Evolutionary conservation across 2,797 vertebrate genomes (phyloP), one percentile per base, ranked within the genome.

Genomic region (Eremophila alpestris): DNA sequence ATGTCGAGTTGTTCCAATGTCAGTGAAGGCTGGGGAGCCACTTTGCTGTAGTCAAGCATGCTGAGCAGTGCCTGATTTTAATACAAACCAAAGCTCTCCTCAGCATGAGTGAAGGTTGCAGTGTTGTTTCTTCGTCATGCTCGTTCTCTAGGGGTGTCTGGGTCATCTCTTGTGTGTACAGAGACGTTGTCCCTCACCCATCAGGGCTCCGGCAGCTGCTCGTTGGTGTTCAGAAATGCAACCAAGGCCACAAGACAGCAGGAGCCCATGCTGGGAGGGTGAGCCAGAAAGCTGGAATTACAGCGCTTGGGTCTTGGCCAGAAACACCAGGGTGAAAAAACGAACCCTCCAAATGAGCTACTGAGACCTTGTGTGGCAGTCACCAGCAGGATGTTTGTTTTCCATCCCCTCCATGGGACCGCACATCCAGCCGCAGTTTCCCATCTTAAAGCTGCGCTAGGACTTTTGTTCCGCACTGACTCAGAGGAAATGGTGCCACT

Each of bases 401-500:
- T 96, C 83, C 91, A 87, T 87, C 59, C 65, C 56, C 85, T 89
- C 59, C 36, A 54, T 41, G 46, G 74, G 59, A 80, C 23, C 0
- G 41, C 89, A 88, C 60, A 43, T 63, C 63, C 62, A 90, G 52
- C 76, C 0, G 0, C 22, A 63, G 38, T 84, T 94, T 95, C 83
- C 88, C 70, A 88, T 93, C 55, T 64, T 34, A 79, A 58, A 78
- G 30, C 70, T 0, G 1, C 15, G 34, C 83, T 58, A 80, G 32
- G 43, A 68, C 78, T 90, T 95, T 77, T 91, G 91, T 85, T 89
- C 56, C 41, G 77, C 64, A 59, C 77, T 96, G 96, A 94, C 83
- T 95, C 94, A 96, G 95, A 95, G 93, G 91, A 97, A 96, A 93
- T 60, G 83, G 77, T 94, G 85, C 95, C 71, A 60, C 56, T 91